Evolutionary conservation across 2,888 invertebrate genomes (phyloP).

Genomic region (Litoditis marina): DNA sequence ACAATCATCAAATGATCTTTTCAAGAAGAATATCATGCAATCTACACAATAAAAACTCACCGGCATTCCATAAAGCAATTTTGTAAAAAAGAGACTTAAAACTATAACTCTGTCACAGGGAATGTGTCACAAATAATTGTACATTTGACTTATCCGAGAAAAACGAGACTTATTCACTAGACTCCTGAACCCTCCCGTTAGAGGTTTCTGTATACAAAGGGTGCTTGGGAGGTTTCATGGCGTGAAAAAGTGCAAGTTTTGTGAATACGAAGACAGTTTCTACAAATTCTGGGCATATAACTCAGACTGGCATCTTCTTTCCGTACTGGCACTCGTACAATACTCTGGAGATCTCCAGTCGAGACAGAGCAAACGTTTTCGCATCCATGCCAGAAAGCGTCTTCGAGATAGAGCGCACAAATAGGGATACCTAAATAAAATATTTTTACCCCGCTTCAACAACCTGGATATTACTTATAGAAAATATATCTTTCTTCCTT

Average conservation of each 20-base stretch:
- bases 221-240: not conserved
- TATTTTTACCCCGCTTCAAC: not conserved
- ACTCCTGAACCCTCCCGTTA: too few relatives aligned
- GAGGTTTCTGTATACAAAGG: too few relatives aligned
- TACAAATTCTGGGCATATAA: not conserved
- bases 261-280: not conserved
- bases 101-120: too few relatives aligned
- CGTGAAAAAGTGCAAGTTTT: not conserved
- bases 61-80: too few relatives aligned
- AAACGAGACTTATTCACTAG: too few relatives aligned
- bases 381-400: slow-evolving; percentile 26
- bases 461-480: not conserved
- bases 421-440: slow-evolving; percentile 25
- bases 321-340: slow-evolving; percentile 26
- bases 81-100: too few relatives aligned
- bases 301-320: slow-evolving; percentile 14
- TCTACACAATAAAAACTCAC: too few relatives aligned
- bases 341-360: slow-evolving; percentile 37
- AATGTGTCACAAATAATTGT: too few relatives aligned
- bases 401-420: slow-evolving; percentile 29
- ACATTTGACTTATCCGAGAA: too few relatives aligned
- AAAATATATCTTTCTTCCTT: not conserved
- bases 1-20: too few relatives aligned
- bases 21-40: too few relatives aligned
- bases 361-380: slow-evolving; percentile 28